Evolutionary conservation across 2,113 vertebrate genomes (phyloP), one percentile per base, ranked within the genome.

Genomic region (Elephantulus edwardii): DNA sequence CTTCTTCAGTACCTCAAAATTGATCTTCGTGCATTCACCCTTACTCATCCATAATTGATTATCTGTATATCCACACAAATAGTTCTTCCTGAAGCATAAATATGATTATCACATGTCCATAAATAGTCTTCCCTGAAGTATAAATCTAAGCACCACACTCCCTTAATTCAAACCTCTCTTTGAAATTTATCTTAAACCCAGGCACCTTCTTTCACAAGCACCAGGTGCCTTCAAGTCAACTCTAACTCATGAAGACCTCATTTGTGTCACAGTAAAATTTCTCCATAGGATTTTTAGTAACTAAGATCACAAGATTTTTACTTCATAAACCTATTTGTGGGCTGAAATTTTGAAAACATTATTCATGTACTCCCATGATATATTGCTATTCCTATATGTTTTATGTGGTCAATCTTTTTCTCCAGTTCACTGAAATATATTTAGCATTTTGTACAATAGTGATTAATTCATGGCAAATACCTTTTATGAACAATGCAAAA

Each of bases 371-470:
- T 66, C n/a, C 14, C 16, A 19, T 19, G 64, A 20, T 6, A 7
- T 13, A 52, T 9, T 1, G 2, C 8, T 35, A 35, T 62, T 16
- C 11, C 40, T 54, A 0, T 22, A 4, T 20, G 0, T 42, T 13
- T 26, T 75, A 9, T n/a, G 35, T n/a, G 12, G n/a, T 86, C 30
- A 40, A 11, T 13, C 22, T 60, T 14, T 33, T 14, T 16, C 5
- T 19, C 5, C 28, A 8, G 1, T 4, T 48, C 11, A n/a, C n/a
- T n/a, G n/a, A n/a, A n/a, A n/a, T n/a, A n/a, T n/a, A n/a, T n/a
- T n/a, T n/a, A n/a, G n/a, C n/a, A n/a, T n/a, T n/a, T n/a, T n/a
- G n/a, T n/a, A n/a, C n/a, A n/a, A n/a, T n/a, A n/a, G n/a, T n/a
- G n/a, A n/a, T n/a, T n/a, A n/a, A n/a, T n/a, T n/a, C n/a, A n/a